A percentile compares a stretch with the other conserved stretches of the same genome.
Conservation (phyloP, 2,113 vertebrate species). For the Sphaerodactylus townsendi region DNA sequence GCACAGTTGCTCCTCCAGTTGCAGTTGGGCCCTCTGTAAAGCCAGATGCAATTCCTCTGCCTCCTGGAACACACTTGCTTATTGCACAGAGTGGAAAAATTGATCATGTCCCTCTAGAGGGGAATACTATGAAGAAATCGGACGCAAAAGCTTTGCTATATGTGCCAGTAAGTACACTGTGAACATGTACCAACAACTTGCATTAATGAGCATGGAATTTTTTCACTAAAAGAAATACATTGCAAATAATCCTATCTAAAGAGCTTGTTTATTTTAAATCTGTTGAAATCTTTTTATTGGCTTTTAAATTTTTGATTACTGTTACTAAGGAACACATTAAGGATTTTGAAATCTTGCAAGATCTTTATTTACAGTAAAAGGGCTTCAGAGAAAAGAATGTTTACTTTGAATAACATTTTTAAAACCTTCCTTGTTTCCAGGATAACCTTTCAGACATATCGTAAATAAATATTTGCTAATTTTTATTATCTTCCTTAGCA, state of each 20-base stretch:
- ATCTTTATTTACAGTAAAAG: background rate
- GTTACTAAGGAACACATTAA: background rate
- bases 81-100: conserved; percentile 91
- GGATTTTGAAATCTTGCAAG: background rate
- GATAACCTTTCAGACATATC: background rate
- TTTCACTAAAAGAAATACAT: background rate
- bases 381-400: background rate
- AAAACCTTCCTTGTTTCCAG: background rate
- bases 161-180: conserved; percentile 80
- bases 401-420: background rate
- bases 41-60: conserved; percentile 80
- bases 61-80: conserved; percentile 86
- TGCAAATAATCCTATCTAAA: background rate
- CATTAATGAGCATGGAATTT: background rate
- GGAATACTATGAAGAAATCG: conserved; percentile 80
- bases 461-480: background rate
- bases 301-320: background rate
- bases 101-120: conserved; percentile 85
- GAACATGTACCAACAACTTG: background rate
- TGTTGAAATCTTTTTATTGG: background rate
- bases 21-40: conserved; percentile 79
- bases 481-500: conserved; percentile 23
- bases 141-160: conserved; percentile 85
- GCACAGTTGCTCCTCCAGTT: conserved; percentile 71
- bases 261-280: background rate